Evolutionary conservation across 2,888 invertebrate species (phyloP).

Genomic region (Rotaria magnacalcarata): DNA sequence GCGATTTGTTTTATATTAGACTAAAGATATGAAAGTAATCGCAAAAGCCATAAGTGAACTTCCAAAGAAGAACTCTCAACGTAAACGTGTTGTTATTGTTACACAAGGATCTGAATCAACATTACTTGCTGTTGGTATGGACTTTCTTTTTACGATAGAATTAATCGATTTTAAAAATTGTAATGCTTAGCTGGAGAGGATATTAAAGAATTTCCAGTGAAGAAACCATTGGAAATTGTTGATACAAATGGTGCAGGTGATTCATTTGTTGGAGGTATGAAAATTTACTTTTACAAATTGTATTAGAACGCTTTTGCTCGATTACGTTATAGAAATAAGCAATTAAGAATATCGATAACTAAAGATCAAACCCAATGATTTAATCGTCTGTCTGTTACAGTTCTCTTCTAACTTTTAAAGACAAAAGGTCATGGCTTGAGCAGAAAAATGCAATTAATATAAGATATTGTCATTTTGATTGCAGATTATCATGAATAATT

Average conservation of each 20-base stretch:
- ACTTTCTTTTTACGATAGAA: too few relatives aligned
- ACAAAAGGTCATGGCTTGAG: too few relatives aligned
- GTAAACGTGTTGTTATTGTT: constrained; percentile 75
- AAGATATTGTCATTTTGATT: too few relatives aligned
- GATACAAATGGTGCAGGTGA: constrained; percentile 99
- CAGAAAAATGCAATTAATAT: too few relatives aligned
- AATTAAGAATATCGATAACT: too few relatives aligned
- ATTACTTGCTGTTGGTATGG: constrained; percentile 66
- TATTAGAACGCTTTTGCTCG: too few relatives aligned
- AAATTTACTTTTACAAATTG: too few relatives aligned
- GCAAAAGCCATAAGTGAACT: constrained; percentile 72
- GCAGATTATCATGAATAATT: too few relatives aligned
- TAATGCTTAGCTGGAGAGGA: not conserved
- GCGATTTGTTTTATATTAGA: constrained; percentile 50
- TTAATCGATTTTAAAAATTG: not conserved
- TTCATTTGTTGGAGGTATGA: constrained; percentile 79
- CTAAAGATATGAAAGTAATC: constrained; percentile 74
- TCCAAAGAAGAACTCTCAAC: constrained; percentile 70
- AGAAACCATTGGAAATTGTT: constrained; percentile 63
- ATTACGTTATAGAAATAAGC: too few relatives aligned
- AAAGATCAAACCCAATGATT: too few relatives aligned
- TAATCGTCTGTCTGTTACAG: too few relatives aligned
- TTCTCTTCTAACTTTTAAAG: too few relatives aligned
- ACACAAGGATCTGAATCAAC: constrained; percentile 84
- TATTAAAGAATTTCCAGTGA: not conserved